Percentiles rank a stretch among this genome's conserved stretches.
phyloP scores from a whole-genome alignment of 2,797 vertebrate species.

The Enoplosus armatus region DNA sequence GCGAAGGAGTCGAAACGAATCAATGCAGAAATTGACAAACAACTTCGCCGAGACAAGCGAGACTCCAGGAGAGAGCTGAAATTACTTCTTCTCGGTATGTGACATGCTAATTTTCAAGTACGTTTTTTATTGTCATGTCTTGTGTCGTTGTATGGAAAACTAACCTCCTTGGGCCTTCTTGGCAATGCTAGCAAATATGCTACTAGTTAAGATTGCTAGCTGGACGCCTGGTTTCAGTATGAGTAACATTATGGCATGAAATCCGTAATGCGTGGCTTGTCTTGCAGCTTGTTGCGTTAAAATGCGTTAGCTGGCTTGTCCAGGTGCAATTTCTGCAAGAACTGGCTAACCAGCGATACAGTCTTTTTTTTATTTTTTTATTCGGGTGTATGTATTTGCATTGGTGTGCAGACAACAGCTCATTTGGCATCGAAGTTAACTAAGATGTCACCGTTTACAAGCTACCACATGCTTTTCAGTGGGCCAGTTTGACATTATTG shows the following conservation, averaged over 20 bases:
- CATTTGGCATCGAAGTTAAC: constrained; percentile 48
- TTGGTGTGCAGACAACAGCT: constrained; percentile 32
- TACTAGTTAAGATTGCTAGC: constrained; percentile 73
- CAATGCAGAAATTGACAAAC: constrained; percentile 97
- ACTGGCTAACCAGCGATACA: neutral
- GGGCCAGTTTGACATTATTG: constrained; percentile 33
- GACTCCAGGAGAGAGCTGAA: constrained; percentile 95
- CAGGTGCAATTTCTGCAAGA: constrained; percentile 14
- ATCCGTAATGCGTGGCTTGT: constrained; percentile 27
- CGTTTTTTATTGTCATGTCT: constrained; percentile 19
- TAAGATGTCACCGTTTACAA: constrained; percentile 52
- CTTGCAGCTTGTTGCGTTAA: neutral
- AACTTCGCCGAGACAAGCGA: constrained; percentile 94
- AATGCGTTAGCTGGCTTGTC: neutral
- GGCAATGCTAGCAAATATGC: constrained; percentile 74
- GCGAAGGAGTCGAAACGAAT: constrained; percentile 97
- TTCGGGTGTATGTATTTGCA: constrained; percentile 11
- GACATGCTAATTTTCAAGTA: neutral
- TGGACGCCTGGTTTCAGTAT: constrained; percentile 36
- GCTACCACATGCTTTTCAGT: constrained; percentile 64
- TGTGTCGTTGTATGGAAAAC: constrained; percentile 51
- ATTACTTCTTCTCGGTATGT: constrained; percentile 92
- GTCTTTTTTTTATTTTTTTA: neutral
- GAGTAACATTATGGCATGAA: constrained; percentile 36
- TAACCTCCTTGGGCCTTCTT: constrained; percentile 73